Evolutionary conservation across 2,888 invertebrate species (phyloP), one percentile per base, ranked within the genome.

Genomic region (Tolmerus cingulatus): DNA sequence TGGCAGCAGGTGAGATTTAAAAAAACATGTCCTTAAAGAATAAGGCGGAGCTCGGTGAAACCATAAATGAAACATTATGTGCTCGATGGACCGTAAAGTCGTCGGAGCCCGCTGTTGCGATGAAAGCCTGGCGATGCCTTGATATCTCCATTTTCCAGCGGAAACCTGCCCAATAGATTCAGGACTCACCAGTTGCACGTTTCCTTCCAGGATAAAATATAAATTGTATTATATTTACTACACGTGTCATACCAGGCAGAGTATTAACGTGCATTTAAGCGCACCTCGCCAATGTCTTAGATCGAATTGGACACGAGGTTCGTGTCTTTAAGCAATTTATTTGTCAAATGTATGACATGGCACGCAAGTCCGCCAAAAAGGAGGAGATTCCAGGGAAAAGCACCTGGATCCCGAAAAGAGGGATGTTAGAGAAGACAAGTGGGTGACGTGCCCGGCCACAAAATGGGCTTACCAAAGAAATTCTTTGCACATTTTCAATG

Each of bases 251-350:
- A 46, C 74, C n/a, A 46, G 46, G 74, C 27, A 74, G 74, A 46
- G 74, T 74, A 74, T 74, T 85, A 85, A 85, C 85, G 85, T 74
- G 74, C 34, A 34, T 5, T 34, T 34, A 34, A 74, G 55, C 23
- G 16, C 74, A 66, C 55, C 34, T 82, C 30, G 12, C 46, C 85
- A 30, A 85, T 27, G 12, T 16, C 66, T 43, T 40, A 46, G 34
- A 19, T 19, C 1, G 74, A 74, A 46, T 74, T 85, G 40, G 74
- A 74, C 85, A 85, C 85, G 85, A 85, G 85, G 74, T 85, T 43
- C 74, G 43, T 46, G 74, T 74, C 74, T 85, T 74, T 30, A 40
- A 30, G 85, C 1, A n/a, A 74, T 46, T 85, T 74, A 34, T n/a
- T 74, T 74, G 74, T 85, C 0, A 74, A 46, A 85, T 27, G 27